Percentiles rank a stretch among this genome's conserved stretches.
Conservation (phyloP, 2,113 vertebrate species). For the Ameiurus melas region DNA sequence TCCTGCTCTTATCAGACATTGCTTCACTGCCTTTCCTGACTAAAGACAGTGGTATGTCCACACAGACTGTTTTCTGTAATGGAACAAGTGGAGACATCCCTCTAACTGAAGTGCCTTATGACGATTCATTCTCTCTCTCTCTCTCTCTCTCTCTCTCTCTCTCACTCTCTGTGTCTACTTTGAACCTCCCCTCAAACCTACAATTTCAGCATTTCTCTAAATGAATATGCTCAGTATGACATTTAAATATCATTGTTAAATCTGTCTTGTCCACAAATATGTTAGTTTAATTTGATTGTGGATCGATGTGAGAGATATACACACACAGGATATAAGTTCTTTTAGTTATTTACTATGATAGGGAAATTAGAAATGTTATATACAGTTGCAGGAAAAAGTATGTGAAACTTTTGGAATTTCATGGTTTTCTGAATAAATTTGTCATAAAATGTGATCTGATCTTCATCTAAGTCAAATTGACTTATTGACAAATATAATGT, state of each 20-base stretch:
- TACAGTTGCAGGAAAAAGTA: too few species aligned
- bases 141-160: too few species aligned
- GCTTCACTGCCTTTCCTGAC: conserved; percentile 37
- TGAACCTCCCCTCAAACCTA: background rate
- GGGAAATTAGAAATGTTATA: too few species aligned
- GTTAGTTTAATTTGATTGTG: background rate
- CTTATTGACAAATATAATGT: too few species aligned
- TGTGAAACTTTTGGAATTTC: too few species aligned
- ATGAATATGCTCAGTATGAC: background rate
- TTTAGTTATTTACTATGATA: too few species aligned
- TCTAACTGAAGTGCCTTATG: conserved; percentile 34
- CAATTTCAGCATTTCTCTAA: background rate
- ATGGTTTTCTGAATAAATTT: too few species aligned
- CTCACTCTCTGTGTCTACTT: background rate
- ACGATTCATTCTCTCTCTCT: background rate
- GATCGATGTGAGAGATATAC: too few species aligned
- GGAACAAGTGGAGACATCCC: conserved; percentile 31
- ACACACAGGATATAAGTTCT: too few species aligned
- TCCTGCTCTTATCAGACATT: conserved; percentile 15
- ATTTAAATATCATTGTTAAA: conserved; percentile 3
- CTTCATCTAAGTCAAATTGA: too few species aligned
- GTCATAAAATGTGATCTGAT: too few species aligned
- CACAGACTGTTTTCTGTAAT: conserved; percentile 36
- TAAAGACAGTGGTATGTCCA: conserved; percentile 32
- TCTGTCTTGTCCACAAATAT: background rate